Evolutionary conservation across 92 coral and sea anemone species (phyloP), one percentile per base, ranked within the genome.

Genomic region (Blastomussa wellsi): DNA sequence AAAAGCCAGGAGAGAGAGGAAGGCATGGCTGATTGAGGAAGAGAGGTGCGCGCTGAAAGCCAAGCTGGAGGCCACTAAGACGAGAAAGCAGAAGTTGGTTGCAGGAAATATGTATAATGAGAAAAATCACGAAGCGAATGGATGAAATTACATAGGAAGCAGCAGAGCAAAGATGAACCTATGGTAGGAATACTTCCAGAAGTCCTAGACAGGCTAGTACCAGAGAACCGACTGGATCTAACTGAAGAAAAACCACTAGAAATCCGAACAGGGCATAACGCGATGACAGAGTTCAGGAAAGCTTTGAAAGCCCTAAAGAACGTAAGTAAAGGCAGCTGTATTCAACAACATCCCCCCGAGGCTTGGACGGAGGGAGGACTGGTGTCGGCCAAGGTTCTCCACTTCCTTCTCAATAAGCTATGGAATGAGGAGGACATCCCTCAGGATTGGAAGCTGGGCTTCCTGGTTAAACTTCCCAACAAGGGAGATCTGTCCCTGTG

Each of bases 61-160:
- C 47, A 82, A 72, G 80, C 7, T 82, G 26, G 68, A 71, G 10
- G 39, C 35, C 66, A 19, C 86, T 14, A 71, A 44, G 70, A 31
- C 47, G 44, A 82, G 80, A 38, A 48, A 53, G 29, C 69, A 82
- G 80, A 82, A 82, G 86, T 16, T 49, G 71, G 28, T 76, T 29
- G 28, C 39, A 49, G 80, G n/a, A 77, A 53, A 29, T 10, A 29
- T 1, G 26, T 77, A 49, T 67, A 51, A 77, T 67, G 20, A 31
- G 44, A 72, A 82, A 17, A 72, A 72, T 44, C 26, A 31, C 12
- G 53, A 82, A 17, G 51, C 32, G 32, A 82, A 72, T 71, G 29
- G 47, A n/a, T n/a, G n/a, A n/a, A n/a, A n/a, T n/a, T n/a, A n/a
- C n/a, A n/a, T n/a, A 17, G 49, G 86, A 47, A 72, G 72, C 72